A percentile compares a stretch with the other conserved stretches of the same genome.
phyloP scores from a whole-genome alignment of 1,140 invertebrate genomes.

The Lamellibrachia luymesi region DNA sequence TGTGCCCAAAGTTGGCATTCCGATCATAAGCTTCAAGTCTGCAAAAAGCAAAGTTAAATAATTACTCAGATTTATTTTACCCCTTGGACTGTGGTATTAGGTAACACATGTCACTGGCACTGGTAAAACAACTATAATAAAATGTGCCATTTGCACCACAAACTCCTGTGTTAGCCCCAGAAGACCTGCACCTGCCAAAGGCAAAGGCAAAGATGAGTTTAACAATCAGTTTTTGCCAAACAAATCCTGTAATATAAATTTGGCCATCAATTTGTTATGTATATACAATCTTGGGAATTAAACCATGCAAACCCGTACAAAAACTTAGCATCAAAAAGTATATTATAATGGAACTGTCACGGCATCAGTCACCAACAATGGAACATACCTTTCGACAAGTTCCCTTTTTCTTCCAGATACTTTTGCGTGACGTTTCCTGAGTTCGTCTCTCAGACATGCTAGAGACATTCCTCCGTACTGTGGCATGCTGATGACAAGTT shows the following conservation, averaged over 20 bases:
- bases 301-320: not conserved
- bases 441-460: slow-evolving; percentile 7
- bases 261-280: not conserved
- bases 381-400: slow-evolving; percentile 19
- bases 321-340: not conserved
- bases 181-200: too few relatives aligned
- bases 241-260: not conserved
- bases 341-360: not conserved
- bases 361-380: too few relatives aligned
- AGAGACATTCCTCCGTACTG: slow-evolving; percentile 15
- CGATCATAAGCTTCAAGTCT: slow-evolving; percentile 13
- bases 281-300: not conserved
- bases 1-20: too few relatives aligned
- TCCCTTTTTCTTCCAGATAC: slow-evolving; percentile 18
- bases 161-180: not conserved
- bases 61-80: not conserved
- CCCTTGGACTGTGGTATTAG: not conserved
- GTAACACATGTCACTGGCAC: not conserved
- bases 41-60: not conserved
- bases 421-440: slow-evolving; percentile 17
- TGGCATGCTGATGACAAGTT: not conserved
- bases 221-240: not conserved
- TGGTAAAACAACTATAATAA: not conserved
- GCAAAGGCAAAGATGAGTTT: not conserved
- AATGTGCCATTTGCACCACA: slow-evolving; percentile 15